These are phyloP conservation scores for Bos taurus DNA, from an alignment of 2,113 vertebrate genomes.

Conservation along the genomic window ARS-UCD2.0 NC_037349.1:16340001-16340500, in stretches of 20 bases:
- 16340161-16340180: background rate
- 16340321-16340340: background rate
- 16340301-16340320: background rate
- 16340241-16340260: background rate
- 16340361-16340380: background rate
- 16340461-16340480: background rate
- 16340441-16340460: background rate
- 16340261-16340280: background rate
- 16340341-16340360: background rate
- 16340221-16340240: background rate
- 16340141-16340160: background rate
- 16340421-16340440: background rate
- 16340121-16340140: background rate
- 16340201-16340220: background rate
- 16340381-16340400: background rate
- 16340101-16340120: background rate
- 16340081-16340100: background rate
- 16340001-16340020: background rate
- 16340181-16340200: background rate
- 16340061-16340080: background rate
- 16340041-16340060: background rate
- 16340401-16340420: background rate
- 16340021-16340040: background rate
- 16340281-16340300: background rate
- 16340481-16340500: background rate